Percentiles rank a stretch among this genome's conserved stretches.
These are phyloP conservation scores for Cryptus viduatorius DNA, from an alignment of 2,888 invertebrate genomes.

Conservation along the genomic window DNA sequence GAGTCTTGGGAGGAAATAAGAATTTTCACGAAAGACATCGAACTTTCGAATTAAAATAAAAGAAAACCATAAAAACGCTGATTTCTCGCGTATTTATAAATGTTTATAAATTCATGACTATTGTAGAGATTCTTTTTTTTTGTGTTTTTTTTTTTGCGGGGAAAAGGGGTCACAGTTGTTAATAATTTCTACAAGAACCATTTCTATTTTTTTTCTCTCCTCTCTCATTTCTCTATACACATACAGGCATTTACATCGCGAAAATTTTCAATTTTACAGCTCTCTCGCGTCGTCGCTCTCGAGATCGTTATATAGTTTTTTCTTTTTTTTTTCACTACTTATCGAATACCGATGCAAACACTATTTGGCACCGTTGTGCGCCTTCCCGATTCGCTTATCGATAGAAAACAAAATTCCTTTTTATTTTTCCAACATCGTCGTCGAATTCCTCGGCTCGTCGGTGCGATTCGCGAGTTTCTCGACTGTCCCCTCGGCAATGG, in stretches of 20 bases:
- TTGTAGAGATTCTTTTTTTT: not conserved
- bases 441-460: constrained; percentile 7
- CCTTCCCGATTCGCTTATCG: not conserved
- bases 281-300: constrained; percentile 31
- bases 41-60: constrained; percentile 30
- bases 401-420: constrained; percentile 4
- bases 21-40: not conserved
- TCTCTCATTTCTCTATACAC: constrained; percentile 66
- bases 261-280: constrained; percentile 55
- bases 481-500: not conserved
- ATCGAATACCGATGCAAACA: constrained; percentile 58
- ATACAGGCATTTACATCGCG: constrained; percentile 67
- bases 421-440: not conserved
- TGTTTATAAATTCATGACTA: not conserved
- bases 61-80: constrained; percentile 28
- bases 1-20: constrained; percentile 10
- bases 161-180: constrained; percentile 8
- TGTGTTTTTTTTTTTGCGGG: constrained; percentile 18
- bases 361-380: constrained; percentile 61
- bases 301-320: constrained; percentile 32
- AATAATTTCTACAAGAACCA: constrained; percentile 69
- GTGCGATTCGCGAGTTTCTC: not conserved
- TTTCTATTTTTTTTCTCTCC: constrained; percentile 56
- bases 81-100: constrained; percentile 4
- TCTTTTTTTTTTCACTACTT: constrained; percentile 47